Evolutionary conservation across 2,888 invertebrate genomes (phyloP).

Genomic region (Belgica antarctica): DNA sequence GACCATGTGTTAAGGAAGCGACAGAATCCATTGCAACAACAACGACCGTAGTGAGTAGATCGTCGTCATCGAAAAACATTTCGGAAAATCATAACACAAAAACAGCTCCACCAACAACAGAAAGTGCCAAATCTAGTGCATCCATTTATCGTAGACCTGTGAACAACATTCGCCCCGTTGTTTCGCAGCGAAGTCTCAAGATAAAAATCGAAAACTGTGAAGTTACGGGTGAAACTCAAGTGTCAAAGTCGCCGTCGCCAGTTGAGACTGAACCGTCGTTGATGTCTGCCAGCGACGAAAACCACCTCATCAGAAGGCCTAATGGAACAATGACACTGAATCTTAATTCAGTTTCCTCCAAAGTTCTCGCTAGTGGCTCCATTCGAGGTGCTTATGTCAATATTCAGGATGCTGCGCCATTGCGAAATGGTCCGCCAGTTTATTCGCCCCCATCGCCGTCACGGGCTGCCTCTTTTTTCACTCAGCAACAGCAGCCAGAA

Average conservation of each 20-base stretch:
- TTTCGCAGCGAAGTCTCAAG: constrained; percentile 47
- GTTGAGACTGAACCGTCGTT: constrained; percentile 54
- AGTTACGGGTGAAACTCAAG: constrained; percentile 22
- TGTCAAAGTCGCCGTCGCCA: not conserved
- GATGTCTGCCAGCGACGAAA: constrained; percentile 63
- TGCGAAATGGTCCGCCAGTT: constrained; percentile 41
- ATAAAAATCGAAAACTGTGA: constrained; percentile 19
- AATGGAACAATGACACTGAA: constrained; percentile 52
- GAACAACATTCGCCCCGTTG: constrained; percentile 47
- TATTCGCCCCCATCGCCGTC: constrained; percentile 41
- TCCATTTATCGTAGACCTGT: constrained; percentile 24
- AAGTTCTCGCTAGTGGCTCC: constrained; percentile 47
- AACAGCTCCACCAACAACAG: constrained; percentile 44
- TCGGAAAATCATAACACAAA: constrained; percentile 61
- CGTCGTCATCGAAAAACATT: constrained; percentile 63
- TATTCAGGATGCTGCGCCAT: constrained; percentile 60
- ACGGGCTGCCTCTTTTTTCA: constrained; percentile 22
- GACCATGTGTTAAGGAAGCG: constrained; percentile 73
- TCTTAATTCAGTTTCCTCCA: constrained; percentile 36
- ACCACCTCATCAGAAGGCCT: constrained; percentile 59
- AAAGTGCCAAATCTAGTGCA: constrained; percentile 36
- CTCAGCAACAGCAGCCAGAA: constrained; percentile 46
- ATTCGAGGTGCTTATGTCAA: constrained; percentile 68
- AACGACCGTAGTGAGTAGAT: constrained; percentile 46
- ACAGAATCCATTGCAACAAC: constrained; percentile 55